Evolutionary conservation across 2,797 vertebrate species (phyloP), one percentile per base, ranked within the genome.

Genomic region (Lophius americanus): DNA sequence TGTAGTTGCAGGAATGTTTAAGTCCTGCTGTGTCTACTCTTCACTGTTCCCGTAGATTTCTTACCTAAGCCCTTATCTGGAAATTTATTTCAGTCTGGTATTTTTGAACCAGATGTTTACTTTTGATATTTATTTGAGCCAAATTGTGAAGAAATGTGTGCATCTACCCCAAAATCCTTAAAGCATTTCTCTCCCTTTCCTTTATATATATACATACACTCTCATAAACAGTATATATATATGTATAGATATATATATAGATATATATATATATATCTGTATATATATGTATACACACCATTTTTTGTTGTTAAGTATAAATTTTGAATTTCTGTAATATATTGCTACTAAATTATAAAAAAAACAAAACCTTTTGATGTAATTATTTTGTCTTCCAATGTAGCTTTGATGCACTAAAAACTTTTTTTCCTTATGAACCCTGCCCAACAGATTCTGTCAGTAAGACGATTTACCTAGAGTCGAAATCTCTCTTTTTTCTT

Each of bases 111-210:
- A 85, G 88, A 90, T 85, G 89, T 93, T 92, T 92, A 89, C 92
- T 83, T 89, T 90, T 89, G 73, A 90, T 92, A 94, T 94, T 95
- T 94, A 94, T 94, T 94, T 93, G 93, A 94, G 94, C 92, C 93
- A 94, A 89, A 89, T 89, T 81, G 69, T 80, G 83, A 84, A 81
- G 76, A 89, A 90, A 88, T 88, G 85, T 91, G 73, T 60, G 66
- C 78, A 73, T 84, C 81, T 85, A 79, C 84, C 87, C 84, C 68
- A 85, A 88, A 23, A 87, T 81, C 86, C 86, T 88, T 91, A 85
- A 23, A 88, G 71, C 87, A 85, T 89, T 91, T 89, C 68, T 82
- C 71, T 85, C 64, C 57, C 65, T 85, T 85, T 83, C 64, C 77
- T 76, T 78, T 77, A 74, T 83, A 33, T 64, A 79, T 75, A 67